phyloP scores from a whole-genome alignment of 2,797 vertebrate genomes.

The Stomatorhinus walkeri region DNA sequence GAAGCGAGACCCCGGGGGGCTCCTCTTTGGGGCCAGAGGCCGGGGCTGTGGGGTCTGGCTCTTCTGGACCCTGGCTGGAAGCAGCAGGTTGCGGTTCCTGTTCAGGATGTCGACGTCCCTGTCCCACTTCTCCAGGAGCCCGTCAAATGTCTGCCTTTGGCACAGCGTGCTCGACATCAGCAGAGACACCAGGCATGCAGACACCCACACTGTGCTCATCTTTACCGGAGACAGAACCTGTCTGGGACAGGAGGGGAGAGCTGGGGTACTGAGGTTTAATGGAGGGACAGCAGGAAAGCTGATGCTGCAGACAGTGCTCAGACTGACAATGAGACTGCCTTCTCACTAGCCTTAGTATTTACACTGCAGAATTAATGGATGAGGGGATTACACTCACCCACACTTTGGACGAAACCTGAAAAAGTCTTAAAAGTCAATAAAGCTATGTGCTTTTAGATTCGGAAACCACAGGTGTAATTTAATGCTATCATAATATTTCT shows the following conservation, averaged over 20 bases:
- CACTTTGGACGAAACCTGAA: background rate
- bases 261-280: background rate
- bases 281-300: background rate
- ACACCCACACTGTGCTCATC: slow-evolving; percentile 47
- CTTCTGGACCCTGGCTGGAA: slow-evolving; percentile 35
- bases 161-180: slow-evolving; percentile 50
- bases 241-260: slow-evolving; percentile 27
- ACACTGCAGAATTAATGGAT: background rate
- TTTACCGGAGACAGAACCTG: slow-evolving; percentile 28
- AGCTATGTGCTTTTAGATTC: background rate
- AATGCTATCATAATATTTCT: background rate
- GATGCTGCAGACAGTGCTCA: background rate
- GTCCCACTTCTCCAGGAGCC: slow-evolving; percentile 34
- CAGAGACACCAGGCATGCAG: slow-evolving; percentile 52
- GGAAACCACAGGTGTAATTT: background rate
- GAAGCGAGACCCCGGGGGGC: slow-evolving; percentile 58
- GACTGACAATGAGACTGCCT: background rate
- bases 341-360: background rate
- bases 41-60: slow-evolving; percentile 36
- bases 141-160: slow-evolving; percentile 34
- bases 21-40: slow-evolving; percentile 54
- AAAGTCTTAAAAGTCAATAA: background rate
- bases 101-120: slow-evolving; percentile 40
- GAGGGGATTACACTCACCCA: background rate
- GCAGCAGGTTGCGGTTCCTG: slow-evolving; percentile 32